Evolutionary conservation across 1,140 invertebrate genomes (phyloP), one percentile per base, ranked within the genome.

Genomic region (Drosophila leontia): DNA sequence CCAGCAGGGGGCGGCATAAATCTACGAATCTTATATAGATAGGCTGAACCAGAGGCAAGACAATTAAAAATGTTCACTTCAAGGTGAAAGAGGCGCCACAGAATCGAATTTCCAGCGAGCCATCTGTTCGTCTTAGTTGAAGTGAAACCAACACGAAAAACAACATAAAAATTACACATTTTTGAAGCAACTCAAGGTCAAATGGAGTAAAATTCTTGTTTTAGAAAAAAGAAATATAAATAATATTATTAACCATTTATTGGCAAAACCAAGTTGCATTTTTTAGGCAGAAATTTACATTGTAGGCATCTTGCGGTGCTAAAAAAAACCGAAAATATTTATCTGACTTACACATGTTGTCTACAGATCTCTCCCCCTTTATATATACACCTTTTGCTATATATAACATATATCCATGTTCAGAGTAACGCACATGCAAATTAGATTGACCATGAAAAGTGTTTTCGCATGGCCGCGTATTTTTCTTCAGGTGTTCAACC

Each of bases 401-500:
- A 53, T 68, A 15, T 62, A n/a, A n/a, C n/a, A 41, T 51, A 42
- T 47, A 51, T 35, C 45, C 26, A 55, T 68, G 19, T 50, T 68
- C 42, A 68, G 53, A 56, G 62, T 68, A 77, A 77, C 72, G 56
- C 74, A 78, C 63, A 78, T 69, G 75, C 75, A 78, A 78, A 78
- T 77, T 78, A 78, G 63, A 69, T 78, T 78, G 75, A 78, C 75
- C 75, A 77, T 78, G 75, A 78, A 78, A 77, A 78, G 57, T 78
- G 63, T 78, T 78, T 78, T 78, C 42, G 75, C 75, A 34, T 69
- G 32, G 42, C 48, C 17, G 63, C 62, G 37, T 50, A 68, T 68
- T 77, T 77, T 57, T 68, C 62, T 51, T 72, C 67, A 72, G 69
- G 69, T 78, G 75, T 60, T 58, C 62, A 47, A 59, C 8, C 32